Evolutionary conservation across 1,140 invertebrate genomes (phyloP), one percentile per base, ranked within the genome.

Genomic region (Nixonia krombeini): DNA sequence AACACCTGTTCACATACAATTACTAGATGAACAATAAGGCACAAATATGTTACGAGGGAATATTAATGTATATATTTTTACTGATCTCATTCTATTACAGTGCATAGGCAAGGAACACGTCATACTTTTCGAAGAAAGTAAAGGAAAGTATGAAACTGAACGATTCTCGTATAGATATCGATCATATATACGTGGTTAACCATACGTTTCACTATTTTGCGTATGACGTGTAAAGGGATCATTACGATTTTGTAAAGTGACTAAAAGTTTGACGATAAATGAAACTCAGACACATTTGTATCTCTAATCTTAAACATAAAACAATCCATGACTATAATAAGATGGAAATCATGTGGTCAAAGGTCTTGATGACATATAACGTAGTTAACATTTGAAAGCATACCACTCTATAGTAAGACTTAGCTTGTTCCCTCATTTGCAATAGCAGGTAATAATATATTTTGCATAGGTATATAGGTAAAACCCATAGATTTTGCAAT

Each of bases 111-210:
- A 75, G 59, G 75, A 80, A 81, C 79, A 82, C 80, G 80, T 82
- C 80, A 82, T 82, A 76, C 80, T 81, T 82, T 82, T 81, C 78
- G 74, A 80, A 80, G 79, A 82, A 80, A 79, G 67, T 70, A 71
- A 65, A 72, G 63, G 59, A 77, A 73, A 70, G 64, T 70, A 74
- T 61, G 64, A 70, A 67, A 64, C 67, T 55, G 59, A 68, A 67
- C 51, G 58, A 37, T 56, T 68, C 69, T 71, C 37, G 35, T 66
- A 51, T 45, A 62, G 35, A 45, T 73, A 76, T 76, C 69, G 74
- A 76, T 70, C 63, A 67, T 28, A 5, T n/a, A n/a, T 51, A 55
- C 47, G 64, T 64, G 61, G 49, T 62, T 61, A 68, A 63, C 59
- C 73, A 72, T 72, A 52, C 46, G 33, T 62, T 72, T 67, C 35